Evolutionary conservation across 2,113 vertebrate species (phyloP), one percentile per base, ranked within the genome.

Genomic region (Rhea americana): DNA sequence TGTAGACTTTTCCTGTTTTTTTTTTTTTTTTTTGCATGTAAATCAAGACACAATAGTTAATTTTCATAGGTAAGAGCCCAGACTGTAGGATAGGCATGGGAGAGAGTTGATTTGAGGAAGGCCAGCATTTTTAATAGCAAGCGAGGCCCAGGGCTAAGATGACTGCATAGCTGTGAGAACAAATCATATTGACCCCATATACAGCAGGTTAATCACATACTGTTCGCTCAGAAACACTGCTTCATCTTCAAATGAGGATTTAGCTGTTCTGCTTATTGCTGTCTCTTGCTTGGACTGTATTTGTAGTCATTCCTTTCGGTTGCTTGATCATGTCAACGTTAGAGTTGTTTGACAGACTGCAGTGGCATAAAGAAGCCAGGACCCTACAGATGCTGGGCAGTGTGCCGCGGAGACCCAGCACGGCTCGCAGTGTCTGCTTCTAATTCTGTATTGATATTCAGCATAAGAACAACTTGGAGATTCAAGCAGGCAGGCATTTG

Each of bases 201-300:
- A 41, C 16, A 37, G 30, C 2, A 4, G 28, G 74, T 93, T 91
- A 91, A 93, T 94, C 93, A 72, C 56, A 73, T 28, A 53, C 32
- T 84, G 63, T 77, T 96, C 87, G 51, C 91, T 96, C 94, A 88
- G 21, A 96, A 90, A 56, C 3, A 4, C 37, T 26, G 32, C 92
- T 91, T 93, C 62, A 68, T 93, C 94, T 93, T 96, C 71, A 59
- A 86, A 87, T 91, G 68, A 88, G 59, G 65, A 73, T 82, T 91
- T 85, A 28, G 50, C 91, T 89, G n/a, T 84, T 92, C 41, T 75
- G 51, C 74, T 61, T 68, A 55, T 82, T 79, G 85, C 79, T 93
- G 78, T 95, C 65, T 91, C 45, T 51, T 76, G 8, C 77, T 74
- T 74, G 78, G 70, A 80, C 79, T 94, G 11, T 67, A 45, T 92